A percentile compares a stretch with the other conserved stretches of the same genome.
phyloP scores from a whole-genome alignment of 1,140 invertebrate species.

The Spodoptera frugiperda region DNA sequence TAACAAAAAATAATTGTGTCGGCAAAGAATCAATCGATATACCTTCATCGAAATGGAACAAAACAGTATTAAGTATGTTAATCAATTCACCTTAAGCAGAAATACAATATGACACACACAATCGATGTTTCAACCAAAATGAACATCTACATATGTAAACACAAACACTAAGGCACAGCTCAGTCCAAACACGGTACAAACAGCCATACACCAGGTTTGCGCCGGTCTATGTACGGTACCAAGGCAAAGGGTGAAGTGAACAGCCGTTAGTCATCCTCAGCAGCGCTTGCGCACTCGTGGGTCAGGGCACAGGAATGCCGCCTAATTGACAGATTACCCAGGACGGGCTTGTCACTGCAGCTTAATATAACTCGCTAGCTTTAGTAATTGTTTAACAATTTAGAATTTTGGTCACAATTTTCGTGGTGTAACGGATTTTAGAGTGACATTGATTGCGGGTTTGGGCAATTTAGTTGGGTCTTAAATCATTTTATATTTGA shows the following conservation, averaged over 20 bases:
- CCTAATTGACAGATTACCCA: conserved; percentile 72
- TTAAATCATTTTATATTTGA: too few species aligned
- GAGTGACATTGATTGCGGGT: conserved; percentile 20
- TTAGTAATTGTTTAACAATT: conserved; percentile 28
- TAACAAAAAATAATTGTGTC: too few species aligned
- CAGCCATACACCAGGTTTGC: conserved; percentile 6
- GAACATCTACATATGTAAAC: neutral
- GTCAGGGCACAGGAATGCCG: conserved; percentile 70
- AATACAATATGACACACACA: too few species aligned
- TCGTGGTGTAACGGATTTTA: conserved; percentile 1
- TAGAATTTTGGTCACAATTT: conserved; percentile 16
- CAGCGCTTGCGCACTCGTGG: conserved; percentile 55
- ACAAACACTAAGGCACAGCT: neutral
- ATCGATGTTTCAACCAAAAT: neutral
- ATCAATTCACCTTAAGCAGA: too few species aligned
- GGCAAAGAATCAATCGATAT: too few species aligned
- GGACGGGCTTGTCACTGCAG: conserved; percentile 54
- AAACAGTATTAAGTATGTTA: too few species aligned
- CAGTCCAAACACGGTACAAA: conserved; percentile 3
- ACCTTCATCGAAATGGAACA: too few species aligned
- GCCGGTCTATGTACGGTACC: conserved; percentile 17
- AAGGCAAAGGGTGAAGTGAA: conserved; percentile 57
- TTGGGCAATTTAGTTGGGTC: neutral
- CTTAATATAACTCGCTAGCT: conserved; percentile 30
- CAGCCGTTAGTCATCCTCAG: conserved; percentile 70